Base-by-base conservation (phyloP, 1,140 invertebrate species). In the Drosophila lowei region DNA sequence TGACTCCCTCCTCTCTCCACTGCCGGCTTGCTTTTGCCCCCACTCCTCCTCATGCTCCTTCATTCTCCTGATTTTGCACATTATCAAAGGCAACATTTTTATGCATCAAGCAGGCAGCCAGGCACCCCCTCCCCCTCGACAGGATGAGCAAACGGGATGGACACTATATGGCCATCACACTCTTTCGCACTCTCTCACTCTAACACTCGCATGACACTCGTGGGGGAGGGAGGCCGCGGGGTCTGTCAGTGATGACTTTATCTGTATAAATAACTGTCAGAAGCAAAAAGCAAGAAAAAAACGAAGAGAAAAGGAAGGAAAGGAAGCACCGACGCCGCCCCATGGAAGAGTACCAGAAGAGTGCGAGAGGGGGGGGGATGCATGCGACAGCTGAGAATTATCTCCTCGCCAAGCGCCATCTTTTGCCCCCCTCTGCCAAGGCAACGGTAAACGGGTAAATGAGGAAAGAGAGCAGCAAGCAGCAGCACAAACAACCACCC, bases 231-330 rank as follows among this genome's bases (percentile, higher is more conserved):
- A 43, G 67, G 62, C 81, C 64, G 63, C 50, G 58, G 78, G 67
- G 75, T 57, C 79, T 83, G 79, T 72, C 83, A 83, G 83, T 88
- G 83, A 88, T 88, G 83, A 88, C 83, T 88, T 88, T 88, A 88
- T 88, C 83, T 88, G 83, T 88, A 88, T 81, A 88, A 88, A 88
- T 88, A 88, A 88, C 83, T 88, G 83, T 83, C 84, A 86, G 74
- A 38, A 63, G 55, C 44, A 56, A 77, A 64, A 67, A 41, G 38
- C 46, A 49, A 57, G 53, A 63, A 47, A 60, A 48, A 58, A 34
- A 21, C 53, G 47, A 25, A 42, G n/a, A 30, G 18, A 13, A 49
- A 62, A 13, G 44, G 46, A 60, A 15, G 43, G 44, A 48, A 60
- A 15, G 46, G 15, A 42, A 6, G 41, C 21, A 50, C 23, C 41